A percentile compares a stretch with the other conserved stretches of the same genome.
phyloP scores from a whole-genome alignment of 2,113 vertebrate genomes.

The Ifrita kowaldi region DNA sequence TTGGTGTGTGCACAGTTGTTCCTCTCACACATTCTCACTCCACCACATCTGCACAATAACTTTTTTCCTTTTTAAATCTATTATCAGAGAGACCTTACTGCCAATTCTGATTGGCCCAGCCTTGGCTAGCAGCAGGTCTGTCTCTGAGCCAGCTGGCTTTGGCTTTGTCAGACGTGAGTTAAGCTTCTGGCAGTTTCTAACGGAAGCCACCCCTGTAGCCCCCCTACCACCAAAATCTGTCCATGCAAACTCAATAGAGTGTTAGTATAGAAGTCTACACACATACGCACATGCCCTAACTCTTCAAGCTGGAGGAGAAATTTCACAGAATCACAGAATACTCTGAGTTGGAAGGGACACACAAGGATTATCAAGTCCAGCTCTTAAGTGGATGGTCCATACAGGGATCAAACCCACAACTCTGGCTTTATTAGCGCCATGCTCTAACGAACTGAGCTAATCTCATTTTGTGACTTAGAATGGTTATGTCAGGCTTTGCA shows the following conservation, averaged over 20 bases:
- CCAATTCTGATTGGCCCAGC: neutral
- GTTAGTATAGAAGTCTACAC: neutral
- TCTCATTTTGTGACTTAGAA: neutral
- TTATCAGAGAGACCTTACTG: neutral
- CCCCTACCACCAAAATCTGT: neutral
- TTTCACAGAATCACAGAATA: neutral
- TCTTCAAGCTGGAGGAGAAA: neutral
- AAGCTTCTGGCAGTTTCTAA: neutral
- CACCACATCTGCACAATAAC: neutral
- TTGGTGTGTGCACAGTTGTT: neutral
- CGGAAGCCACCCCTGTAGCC: neutral
- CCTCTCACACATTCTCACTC: neutral
- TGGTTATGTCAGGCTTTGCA: neutral
- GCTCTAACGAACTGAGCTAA: neutral
- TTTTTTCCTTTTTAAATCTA: neutral
- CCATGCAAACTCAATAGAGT: neutral
- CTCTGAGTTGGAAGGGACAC: neutral
- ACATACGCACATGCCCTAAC: neutral
- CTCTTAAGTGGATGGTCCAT: neutral
- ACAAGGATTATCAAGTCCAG: neutral
- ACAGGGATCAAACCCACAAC: neutral
- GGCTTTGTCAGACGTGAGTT: neutral
- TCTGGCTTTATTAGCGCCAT: neutral
- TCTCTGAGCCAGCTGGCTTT: neutral
- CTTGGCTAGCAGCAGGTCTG: neutral